A percentile compares a stretch with the other conserved stretches of the same genome.
These are phyloP conservation scores for Tachina lurida DNA, from an alignment of 2,888 invertebrate species.

Conservation along the genomic window DNA sequence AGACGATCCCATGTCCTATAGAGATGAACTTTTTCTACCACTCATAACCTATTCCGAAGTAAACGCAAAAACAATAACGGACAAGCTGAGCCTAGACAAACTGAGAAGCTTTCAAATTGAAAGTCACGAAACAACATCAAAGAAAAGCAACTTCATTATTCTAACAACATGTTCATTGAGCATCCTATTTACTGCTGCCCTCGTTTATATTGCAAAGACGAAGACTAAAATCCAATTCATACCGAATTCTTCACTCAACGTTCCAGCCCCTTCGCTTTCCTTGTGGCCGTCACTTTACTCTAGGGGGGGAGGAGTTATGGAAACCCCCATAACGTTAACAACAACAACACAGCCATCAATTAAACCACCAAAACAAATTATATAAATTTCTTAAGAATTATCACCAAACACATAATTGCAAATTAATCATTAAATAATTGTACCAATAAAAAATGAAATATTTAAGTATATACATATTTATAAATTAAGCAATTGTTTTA, in stretches of 20 bases:
- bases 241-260: background rate
- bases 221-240: conserved; percentile 5
- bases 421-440: no score
- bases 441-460: no score
- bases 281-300: no score
- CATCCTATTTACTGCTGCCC: background rate
- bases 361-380: no score
- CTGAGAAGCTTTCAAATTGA: conserved; percentile 4
- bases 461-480: no score
- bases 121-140: conserved; percentile 1
- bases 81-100: background rate
- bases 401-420: no score
- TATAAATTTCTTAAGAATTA: no score
- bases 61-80: conserved; percentile 6
- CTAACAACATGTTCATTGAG: conserved; percentile 5
- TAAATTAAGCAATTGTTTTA: no score
- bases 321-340: no score
- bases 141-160: conserved; percentile 2
- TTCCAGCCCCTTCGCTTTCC: no score
- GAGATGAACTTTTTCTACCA: conserved; percentile 11
- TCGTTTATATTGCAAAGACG: conserved; percentile 4
- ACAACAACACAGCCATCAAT: no score
- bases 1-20: background rate
- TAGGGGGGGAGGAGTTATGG: no score
- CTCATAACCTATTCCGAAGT: background rate